A percentile compares a stretch with the other conserved stretches of the same genome.
Conservation (phyloP, 64 coral and sea anemone genomes). For the Exaiptasia diaphana region DNA sequence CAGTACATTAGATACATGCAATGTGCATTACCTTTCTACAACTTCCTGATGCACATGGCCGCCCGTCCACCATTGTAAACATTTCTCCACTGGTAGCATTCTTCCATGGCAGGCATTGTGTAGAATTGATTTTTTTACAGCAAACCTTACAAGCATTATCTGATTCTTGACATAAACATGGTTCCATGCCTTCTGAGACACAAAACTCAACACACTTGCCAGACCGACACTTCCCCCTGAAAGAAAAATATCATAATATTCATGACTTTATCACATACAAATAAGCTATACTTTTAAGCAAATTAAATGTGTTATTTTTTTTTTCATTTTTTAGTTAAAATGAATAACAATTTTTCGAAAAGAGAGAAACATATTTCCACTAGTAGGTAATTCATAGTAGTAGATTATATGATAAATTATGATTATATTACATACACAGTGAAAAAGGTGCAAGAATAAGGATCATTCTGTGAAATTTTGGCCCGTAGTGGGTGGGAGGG, state of each 20-base stretch:
- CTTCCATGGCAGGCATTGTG: conserved; percentile 25
- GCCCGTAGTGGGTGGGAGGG: too few species aligned
- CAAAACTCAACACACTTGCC: conserved; percentile 77
- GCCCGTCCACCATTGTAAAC: conserved; percentile 13
- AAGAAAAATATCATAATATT: not conserved
- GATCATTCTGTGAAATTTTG: too few species aligned
- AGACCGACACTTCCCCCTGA: conserved; percentile 65
- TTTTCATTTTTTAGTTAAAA: too few species aligned
- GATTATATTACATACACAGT: too few species aligned
- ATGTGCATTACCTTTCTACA: conserved; percentile 42
- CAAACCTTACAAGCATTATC: conserved; percentile 79
- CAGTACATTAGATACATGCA: too few species aligned
- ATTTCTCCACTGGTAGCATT: not conserved
- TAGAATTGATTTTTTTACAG: conserved; percentile 16
- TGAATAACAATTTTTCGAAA: too few species aligned
- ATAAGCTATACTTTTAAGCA: not conserved
- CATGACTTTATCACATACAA: not conserved
- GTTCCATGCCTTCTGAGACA: conserved; percentile 12
- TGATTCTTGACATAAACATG: conserved; percentile 62
- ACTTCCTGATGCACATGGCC: conserved; percentile 48
- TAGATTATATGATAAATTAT: too few species aligned
- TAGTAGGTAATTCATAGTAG: too few species aligned
- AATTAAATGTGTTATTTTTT: too few species aligned
- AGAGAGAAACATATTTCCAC: too few species aligned
- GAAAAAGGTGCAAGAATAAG: too few species aligned